Base-by-base conservation (phyloP, 2,113 vertebrate species). In the mouse (Mus musculus) region DNA sequence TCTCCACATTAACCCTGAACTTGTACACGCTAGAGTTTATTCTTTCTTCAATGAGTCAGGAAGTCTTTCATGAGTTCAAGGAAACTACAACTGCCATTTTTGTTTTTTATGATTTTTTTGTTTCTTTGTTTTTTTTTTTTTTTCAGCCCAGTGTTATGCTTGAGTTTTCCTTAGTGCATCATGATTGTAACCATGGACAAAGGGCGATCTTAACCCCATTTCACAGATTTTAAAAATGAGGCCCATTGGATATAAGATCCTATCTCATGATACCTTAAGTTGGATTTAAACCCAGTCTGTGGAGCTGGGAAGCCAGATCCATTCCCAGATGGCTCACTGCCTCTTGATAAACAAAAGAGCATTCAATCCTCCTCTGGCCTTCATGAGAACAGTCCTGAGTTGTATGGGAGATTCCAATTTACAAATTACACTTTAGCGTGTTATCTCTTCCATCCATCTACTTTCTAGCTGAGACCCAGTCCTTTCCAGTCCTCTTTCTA, bases 381-480 rank as follows among this genome's bases (percentile, higher is more conserved):
- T 96, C 85, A 69, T 0, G 2, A 85, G 80, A 42, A 72, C 54
- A 61, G 90, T 95, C 94, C 90, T 3, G 17, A 92, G 81, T 90
- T 3, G 26, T 78, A 76, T 2, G 54, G 86, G 90, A 95, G 54
- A 67, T 91, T 63, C 86, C 73, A n/a, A 54, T 89, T 89, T 63
- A 96, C 96, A 95, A 95, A 97, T 95, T 93, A 89, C n/a, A 93
- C 89, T 89, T 92, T 59, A 78, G 89, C 54, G 7, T 28, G 69
- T 80, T 95, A 93, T 95, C 7, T 2, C 67, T 22, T 92, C 46
- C 89, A 75, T 69, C 36, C 63, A 71, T 69, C 85, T 90, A 3
- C 85, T 92, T 96, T 65, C 81, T 90, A 94, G 88, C 75, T 30
- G 65, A 87, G 82, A 30, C 6, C 63, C 12, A 26, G 59, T 16